Evolutionary conservation across 1,140 invertebrate species (phyloP).

Genomic region (Drosophila sp.): DNA sequence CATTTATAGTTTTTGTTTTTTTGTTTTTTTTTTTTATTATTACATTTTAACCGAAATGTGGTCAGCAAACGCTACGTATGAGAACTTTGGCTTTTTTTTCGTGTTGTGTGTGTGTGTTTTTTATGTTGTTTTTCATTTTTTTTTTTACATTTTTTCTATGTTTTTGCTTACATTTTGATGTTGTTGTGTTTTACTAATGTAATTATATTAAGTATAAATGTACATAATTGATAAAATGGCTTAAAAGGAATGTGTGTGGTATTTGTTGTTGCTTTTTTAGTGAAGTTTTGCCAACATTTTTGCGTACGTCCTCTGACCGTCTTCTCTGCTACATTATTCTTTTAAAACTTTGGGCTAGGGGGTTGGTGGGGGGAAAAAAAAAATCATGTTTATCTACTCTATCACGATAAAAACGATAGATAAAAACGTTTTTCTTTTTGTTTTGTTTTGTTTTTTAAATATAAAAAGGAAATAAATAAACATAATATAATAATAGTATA

Average conservation of each 20-base stretch:
- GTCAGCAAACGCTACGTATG: constrained; percentile 16
- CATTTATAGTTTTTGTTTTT: not conserved
- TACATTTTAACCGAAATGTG: constrained; percentile 7
- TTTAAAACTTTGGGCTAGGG: constrained; percentile 15
- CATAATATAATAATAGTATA: constrained; percentile 6
- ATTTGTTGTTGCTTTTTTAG: not conserved
- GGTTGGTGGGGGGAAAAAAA: not conserved
- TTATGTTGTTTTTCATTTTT: not conserved
- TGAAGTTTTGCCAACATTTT: constrained; percentile 13
- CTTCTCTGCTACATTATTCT: not conserved
- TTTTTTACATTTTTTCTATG: not conserved
- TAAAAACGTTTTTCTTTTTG: not conserved
- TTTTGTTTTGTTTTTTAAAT: no score
- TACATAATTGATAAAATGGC: constrained; percentile 14
- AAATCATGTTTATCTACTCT: not conserved
- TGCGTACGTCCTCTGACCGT: constrained; percentile 9
- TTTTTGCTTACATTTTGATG: not conserved
- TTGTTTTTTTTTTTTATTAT: constrained; percentile 9
- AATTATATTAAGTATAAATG: constrained; percentile 18
- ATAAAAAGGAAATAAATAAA: not conserved
- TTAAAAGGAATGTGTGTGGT: constrained; percentile 13
- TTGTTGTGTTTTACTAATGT: not conserved
- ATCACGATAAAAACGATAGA: constrained; percentile 4
- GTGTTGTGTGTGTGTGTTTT: not conserved
- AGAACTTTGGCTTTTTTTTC: constrained; percentile 15